Evolutionary conservation across 2,113 vertebrate genomes (phyloP), one percentile per base, ranked within the genome.

Genomic region (Oreotragus oreotragus): DNA sequence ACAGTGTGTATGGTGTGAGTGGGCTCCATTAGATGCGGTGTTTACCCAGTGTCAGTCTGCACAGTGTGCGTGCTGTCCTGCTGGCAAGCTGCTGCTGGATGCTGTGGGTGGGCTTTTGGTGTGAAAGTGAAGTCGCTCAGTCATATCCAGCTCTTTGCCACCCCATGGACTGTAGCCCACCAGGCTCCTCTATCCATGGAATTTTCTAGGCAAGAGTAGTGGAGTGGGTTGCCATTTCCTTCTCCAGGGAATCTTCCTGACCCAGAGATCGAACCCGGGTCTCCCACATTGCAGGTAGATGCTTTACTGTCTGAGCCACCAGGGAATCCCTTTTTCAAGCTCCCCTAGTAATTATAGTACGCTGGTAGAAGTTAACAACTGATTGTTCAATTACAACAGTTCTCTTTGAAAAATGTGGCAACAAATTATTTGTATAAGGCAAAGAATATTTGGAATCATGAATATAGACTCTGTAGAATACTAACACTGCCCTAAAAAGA

Each of bases 1-100:
- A 7, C 39, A 27, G 3, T 28, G 19, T 27, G 0, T 64, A 0
- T 36, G 21, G 47, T 36, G 11, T 13, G 2, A 8, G 25, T 12
- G 70, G 33, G 4, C 14, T 33, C 9, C 70, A n/a, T 39, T 36
- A 12, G 17, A 3, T 57, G 21, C 17, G 12, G n/a, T 27, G 53
- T 55, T 7, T 30, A 25, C 47, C 9, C 55, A 14, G 21, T 21
- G 7, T 60, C 25, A 3, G 27, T 77, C 58, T 60, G 7, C 36
- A 47, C 19, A 12, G 15, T 80, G 11, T 36, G 10, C 5, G 1
- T 11, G 51, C 47, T 80, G 19, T 7, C 27, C 83, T 85, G 16
- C 73, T 45, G 39, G 39, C 27, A 45, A 83, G 47, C 28, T 49
- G 33, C 33, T 58, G 30, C 19, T 8, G 2, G 5, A 25, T 28